A percentile compares a stretch with the other conserved stretches of the same genome.
phyloP scores from a whole-genome alignment of 1,140 invertebrate genomes.

The Drosophila paulistorum region DNA sequence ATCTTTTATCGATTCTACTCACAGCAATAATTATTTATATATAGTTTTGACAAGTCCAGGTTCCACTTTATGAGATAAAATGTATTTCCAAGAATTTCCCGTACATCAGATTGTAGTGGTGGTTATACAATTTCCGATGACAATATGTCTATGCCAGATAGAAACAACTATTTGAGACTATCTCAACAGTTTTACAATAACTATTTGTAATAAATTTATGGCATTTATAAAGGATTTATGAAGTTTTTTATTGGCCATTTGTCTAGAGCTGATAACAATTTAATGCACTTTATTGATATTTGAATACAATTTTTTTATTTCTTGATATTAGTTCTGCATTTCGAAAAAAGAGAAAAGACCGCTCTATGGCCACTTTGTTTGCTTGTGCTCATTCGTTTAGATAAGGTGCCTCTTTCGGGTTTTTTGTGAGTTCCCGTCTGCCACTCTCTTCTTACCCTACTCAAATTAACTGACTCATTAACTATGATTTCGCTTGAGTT shows the following conservation, averaged over 20 bases:
- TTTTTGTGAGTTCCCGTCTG: neutral
- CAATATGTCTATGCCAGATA: too few species aligned
- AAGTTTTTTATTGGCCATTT: too few species aligned
- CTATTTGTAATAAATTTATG: too few species aligned
- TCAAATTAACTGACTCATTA: neutral
- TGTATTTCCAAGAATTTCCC: slow-evolving; percentile 26
- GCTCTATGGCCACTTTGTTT: neutral
- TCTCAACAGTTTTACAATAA: neutral
- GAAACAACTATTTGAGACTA: too few species aligned
- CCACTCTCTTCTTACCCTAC: neutral
- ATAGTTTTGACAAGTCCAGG: slow-evolving; percentile 11
- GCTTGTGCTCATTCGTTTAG: neutral
- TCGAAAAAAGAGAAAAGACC: slow-evolving; percentile 15
- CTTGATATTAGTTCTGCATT: slow-evolving; percentile 1
- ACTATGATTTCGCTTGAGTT: slow-evolving; percentile 3
- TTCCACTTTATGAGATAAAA: slow-evolving; percentile 9
- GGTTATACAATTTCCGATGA: neutral
- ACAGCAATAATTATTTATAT: slow-evolving; percentile 4
- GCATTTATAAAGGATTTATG: too few species aligned
- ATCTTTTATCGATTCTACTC: slow-evolving; percentile 19
- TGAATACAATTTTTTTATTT: neutral
- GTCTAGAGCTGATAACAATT: neutral
- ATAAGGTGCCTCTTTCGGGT: slow-evolving; percentile 19
- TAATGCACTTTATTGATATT: neutral
- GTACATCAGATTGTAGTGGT: neutral